Percentiles rank a stretch among this genome's conserved stretches.
phyloP scores from a whole-genome alignment of 1,140 invertebrate species.

The Drosophila teissieri region DNA sequence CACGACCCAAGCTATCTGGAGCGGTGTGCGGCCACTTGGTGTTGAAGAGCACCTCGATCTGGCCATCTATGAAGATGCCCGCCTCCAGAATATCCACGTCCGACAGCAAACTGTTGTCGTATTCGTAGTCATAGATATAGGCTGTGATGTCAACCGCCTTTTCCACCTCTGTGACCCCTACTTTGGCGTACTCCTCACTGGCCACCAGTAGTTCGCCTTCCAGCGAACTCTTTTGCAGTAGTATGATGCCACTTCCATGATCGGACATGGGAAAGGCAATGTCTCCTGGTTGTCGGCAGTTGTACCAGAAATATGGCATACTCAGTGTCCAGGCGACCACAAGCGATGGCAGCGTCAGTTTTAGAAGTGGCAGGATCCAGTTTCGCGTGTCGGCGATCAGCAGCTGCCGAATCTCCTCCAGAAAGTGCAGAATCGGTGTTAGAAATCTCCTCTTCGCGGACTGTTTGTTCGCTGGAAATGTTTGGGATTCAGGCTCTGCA shows the following conservation, averaged over 20 bases:
- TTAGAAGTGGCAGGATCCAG: background rate
- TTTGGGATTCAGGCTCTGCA: background rate
- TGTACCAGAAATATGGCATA: background rate
- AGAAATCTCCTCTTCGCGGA: background rate
- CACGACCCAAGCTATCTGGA: conserved; percentile 34
- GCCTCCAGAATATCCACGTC: conserved; percentile 26
- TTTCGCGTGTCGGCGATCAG: background rate
- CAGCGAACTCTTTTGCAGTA: background rate
- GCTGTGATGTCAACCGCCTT: background rate
- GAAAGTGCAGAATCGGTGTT: background rate
- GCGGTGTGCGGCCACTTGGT: conserved; percentile 16
- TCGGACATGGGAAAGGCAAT: background rate
- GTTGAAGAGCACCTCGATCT: conserved; percentile 41
- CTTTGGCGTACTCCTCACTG: background rate
- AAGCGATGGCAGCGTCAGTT: background rate
- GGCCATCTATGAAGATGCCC: conserved; percentile 12
- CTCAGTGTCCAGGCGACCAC: conserved; percentile 5
- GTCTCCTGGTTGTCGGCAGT: accelerated
- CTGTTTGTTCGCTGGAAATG: too few species aligned
- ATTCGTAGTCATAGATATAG: conserved; percentile 5
- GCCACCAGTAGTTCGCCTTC: background rate
- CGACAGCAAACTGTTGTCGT: background rate
- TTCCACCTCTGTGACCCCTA: conserved; percentile 6
- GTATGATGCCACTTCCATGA: background rate
- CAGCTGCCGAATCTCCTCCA: background rate